Percentiles rank a stretch among this genome's conserved stretches.
These are phyloP conservation scores for Drosophila limbata DNA, from an alignment of 2,888 invertebrate species.

Conservation along the genomic window DNA sequence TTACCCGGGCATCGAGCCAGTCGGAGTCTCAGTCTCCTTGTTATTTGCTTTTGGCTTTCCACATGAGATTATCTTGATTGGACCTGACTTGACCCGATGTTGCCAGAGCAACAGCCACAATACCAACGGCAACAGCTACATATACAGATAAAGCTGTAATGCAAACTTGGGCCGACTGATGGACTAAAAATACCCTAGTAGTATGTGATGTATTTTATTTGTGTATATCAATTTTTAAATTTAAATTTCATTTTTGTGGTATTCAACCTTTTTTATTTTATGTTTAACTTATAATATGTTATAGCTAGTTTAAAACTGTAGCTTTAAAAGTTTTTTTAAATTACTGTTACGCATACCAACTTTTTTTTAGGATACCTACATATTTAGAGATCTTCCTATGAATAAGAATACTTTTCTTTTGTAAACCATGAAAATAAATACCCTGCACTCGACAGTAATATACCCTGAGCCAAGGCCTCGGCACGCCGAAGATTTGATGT, in stretches of 20 bases:
- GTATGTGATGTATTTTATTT: not conserved
- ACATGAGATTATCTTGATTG: slow-evolving; percentile 61
- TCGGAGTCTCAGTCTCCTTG: slow-evolving; percentile 10
- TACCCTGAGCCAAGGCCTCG: too few species aligned
- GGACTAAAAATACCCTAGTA: not conserved
- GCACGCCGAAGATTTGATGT: too few species aligned
- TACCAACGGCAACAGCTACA: not conserved
- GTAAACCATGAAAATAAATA: too few species aligned
- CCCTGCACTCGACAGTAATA: too few species aligned
- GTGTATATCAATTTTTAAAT: not conserved
- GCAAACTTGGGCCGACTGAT: not conserved
- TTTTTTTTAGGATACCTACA: too few species aligned
- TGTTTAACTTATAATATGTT: too few species aligned
- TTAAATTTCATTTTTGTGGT: not conserved
- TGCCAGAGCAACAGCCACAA: slow-evolving; percentile 7
- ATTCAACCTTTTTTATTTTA: too few species aligned
- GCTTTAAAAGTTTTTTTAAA: too few species aligned
- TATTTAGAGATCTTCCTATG: too few species aligned
- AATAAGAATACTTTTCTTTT: too few species aligned
- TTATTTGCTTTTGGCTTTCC: slow-evolving; percentile 44
- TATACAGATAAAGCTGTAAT: not conserved
- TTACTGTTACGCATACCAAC: too few species aligned
- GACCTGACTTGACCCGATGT: slow-evolving; percentile 32
- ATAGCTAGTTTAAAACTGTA: too few species aligned
- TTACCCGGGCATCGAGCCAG: slow-evolving; percentile 6